These are phyloP conservation scores for Jordanella pulchra DNA, from an alignment of 2,797 vertebrate genomes.

Conservation along the genomic window DNA sequence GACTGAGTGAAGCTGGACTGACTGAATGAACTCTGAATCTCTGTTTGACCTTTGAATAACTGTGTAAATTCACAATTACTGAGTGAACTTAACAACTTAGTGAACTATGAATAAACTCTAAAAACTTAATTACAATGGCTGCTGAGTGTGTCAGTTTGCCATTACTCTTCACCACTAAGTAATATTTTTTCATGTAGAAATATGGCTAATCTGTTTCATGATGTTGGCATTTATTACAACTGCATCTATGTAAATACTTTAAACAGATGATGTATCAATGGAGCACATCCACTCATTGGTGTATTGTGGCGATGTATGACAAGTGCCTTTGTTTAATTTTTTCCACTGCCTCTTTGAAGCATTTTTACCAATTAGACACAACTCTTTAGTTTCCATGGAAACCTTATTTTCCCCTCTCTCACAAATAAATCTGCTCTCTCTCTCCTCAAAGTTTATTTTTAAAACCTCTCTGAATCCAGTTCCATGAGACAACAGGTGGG, in stretches of 20 bases:
- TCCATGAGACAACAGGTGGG: conserved; percentile 64
- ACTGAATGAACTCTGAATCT: no score
- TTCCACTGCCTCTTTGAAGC: conserved; percentile 52
- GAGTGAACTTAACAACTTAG: no score
- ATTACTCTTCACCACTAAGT: neutral
- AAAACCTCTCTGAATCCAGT: conserved; percentile 51
- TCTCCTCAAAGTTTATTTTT: conserved; percentile 59
- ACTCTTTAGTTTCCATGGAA: conserved; percentile 79
- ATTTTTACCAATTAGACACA: conserved; percentile 68
- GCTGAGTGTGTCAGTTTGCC: neutral
- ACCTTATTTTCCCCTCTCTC: conserved; percentile 57
- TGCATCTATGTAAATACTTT: neutral
- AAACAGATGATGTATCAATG: neutral
- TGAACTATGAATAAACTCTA: no score
- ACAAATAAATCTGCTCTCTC: conserved; percentile 37
- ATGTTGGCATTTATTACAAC: neutral
- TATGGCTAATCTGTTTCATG: neutral
- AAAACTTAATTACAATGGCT: neutral
- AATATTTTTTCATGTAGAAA: neutral
- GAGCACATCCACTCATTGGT: neutral
- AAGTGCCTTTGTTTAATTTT: conserved; percentile 32
- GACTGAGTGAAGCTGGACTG: no score
- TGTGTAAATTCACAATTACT: no score
- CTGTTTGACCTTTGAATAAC: no score
- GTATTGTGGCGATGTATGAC: neutral